Base-by-base conservation (phyloP, 2,797 vertebrate species). In the Phoxinus dragarum region DNA sequence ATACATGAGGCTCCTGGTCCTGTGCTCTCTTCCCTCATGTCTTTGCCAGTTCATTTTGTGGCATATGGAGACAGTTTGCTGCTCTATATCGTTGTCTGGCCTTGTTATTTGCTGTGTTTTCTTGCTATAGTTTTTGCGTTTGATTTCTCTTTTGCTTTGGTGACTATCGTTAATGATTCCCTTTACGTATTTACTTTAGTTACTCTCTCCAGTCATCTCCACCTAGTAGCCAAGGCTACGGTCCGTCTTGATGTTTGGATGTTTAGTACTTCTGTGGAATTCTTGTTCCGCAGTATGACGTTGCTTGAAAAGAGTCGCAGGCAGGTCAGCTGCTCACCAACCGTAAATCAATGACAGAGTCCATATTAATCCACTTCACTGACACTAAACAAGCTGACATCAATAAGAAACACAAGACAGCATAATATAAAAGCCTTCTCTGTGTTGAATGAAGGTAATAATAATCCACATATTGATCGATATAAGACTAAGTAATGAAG, bases 301-400 rank as follows among this genome's bases (percentile, higher is more conserved):
- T 17, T 34, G 23, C 27, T 44, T 73, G 11, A 61, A 73, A 40
- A 23, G 17, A n/a, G 80, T 61, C 2, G 3, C 38, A 16, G 19
- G 38, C 17, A 44, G 68, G 54, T 82, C 68, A 82, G 10, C n/a
- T 34, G 16, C 52, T 82, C 19, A 64, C n/a, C 27, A 64, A 36
- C 54, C 1, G 69, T 61, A 82, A 74, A 73, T 82, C 69, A 82
- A 64, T 82, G 34, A 61, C 61, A 49, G 64, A 61, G 49, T 82
- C 69, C 17, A 72, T 34, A 36, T 61, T 44, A 73, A 73, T 47
- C 3, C 40, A 36, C 56, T 72, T 74, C 81, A 38, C 21, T 64
- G 12, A 72, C 56, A 78, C 23, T 56, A 42, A 81, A 73, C 80
- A 82, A 34, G 9, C 68, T 40, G 23, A 82, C 81, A 64, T 82